Evolutionary conservation across 2,113 vertebrate species (phyloP).

Genomic region (Nyctereutes procyonoides): DNA sequence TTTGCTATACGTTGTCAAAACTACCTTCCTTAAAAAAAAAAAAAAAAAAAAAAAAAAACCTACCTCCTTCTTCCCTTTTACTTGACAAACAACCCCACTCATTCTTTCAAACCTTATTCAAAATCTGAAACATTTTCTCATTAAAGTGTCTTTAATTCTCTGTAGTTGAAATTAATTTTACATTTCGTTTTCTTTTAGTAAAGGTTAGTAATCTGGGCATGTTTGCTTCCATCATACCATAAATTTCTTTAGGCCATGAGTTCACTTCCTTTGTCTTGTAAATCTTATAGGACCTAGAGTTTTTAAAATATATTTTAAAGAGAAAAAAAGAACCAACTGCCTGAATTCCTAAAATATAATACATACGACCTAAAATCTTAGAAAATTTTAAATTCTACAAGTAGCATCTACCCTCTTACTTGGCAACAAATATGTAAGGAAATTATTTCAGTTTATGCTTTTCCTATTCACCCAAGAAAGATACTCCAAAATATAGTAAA

Average conservation of each 20-base stretch:
- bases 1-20: neutral
- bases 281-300: neutral
- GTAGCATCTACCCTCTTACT: neutral
- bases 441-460: neutral
- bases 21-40: neutral
- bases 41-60: neutral
- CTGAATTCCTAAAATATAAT: neutral
- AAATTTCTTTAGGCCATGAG: neutral
- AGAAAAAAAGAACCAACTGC: neutral
- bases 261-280: neutral
- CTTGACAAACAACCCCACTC: neutral
- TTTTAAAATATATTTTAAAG: neutral
- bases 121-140: neutral
- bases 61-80: neutral
- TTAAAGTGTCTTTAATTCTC: neutral
- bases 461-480: neutral
- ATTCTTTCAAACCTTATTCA: neutral
- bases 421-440: neutral
- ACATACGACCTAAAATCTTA: neutral
- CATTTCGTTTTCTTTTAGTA: neutral
- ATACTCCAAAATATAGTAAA: neutral
- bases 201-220: neutral
- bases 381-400: neutral
- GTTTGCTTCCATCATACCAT: neutral
- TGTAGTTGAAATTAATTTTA: neutral